A percentile compares a stretch with the other conserved stretches of the same genome.
phyloP scores from a whole-genome alignment of 2,113 vertebrate species.

The Isichthys henryi region DNA sequence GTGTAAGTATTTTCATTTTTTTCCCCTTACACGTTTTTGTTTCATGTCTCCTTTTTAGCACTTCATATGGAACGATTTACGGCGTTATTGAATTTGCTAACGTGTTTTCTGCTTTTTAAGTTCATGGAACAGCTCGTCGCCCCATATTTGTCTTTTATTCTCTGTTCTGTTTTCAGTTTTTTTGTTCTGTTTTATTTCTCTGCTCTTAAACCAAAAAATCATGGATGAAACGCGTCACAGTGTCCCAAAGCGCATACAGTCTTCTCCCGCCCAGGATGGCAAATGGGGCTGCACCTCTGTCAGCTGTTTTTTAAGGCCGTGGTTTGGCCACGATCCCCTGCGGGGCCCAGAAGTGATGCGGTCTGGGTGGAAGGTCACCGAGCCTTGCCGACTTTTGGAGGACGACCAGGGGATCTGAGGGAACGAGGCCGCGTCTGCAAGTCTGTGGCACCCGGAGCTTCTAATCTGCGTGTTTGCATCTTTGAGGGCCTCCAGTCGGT shows the following conservation, averaged over 20 bases:
- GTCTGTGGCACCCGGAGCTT: neutral
- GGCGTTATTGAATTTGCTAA: neutral
- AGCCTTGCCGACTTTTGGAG: neutral
- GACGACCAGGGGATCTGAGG: neutral
- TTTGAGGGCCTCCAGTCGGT: neutral
- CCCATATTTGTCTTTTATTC: neutral
- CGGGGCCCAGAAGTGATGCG: neutral
- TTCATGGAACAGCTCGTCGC: neutral
- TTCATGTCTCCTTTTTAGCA: neutral
- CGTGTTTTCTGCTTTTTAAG: neutral
- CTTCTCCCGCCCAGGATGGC: neutral
- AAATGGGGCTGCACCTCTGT: neutral
- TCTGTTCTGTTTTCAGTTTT: neutral
- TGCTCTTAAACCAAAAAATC: neutral
- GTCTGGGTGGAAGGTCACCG: neutral
- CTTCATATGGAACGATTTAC: neutral
- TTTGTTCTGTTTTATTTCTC: neutral
- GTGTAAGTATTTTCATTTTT: conserved; percentile 49
- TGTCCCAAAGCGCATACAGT: neutral
- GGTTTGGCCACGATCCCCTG: neutral
- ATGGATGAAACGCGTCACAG: neutral
- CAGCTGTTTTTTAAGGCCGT: neutral
- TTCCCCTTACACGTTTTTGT: neutral
- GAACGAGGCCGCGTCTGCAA: neutral
- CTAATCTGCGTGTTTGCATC: neutral